These are phyloP conservation scores for Daktulosphaira vitifoliae DNA, from an alignment of 1,140 invertebrate species.

Conservation along the genomic window DNA sequence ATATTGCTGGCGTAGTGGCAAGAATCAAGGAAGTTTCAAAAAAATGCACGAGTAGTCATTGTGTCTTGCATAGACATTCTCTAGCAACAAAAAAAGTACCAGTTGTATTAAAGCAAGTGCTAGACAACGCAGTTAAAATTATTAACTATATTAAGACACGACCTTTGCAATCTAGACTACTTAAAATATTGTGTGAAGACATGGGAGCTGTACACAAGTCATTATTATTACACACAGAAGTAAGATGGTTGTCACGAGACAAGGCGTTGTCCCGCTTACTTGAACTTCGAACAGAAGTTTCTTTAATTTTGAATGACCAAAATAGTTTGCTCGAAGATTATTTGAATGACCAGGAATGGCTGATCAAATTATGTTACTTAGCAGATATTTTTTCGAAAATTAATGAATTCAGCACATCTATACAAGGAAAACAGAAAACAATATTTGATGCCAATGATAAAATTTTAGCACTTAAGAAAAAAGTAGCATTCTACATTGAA, in stretches of 20 bases:
- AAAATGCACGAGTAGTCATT: slow-evolving; percentile 34
- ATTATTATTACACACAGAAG: slow-evolving; percentile 41
- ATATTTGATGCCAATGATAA: slow-evolving; percentile 16
- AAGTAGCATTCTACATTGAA: slow-evolving; percentile 7
- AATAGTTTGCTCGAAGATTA: slow-evolving; percentile 10
- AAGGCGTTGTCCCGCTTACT: slow-evolving; percentile 36
- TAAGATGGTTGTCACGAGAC: slow-evolving; percentile 42
- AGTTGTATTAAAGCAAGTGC: slow-evolving; percentile 27
- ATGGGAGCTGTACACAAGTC: no score
- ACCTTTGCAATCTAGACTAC: no score
- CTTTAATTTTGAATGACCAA: slow-evolving; percentile 16
- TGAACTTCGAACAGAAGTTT: slow-evolving; percentile 24
- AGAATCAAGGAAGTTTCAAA: slow-evolving; percentile 7
- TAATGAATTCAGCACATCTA: slow-evolving; percentile 39
- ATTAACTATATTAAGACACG: no score
- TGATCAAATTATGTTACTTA: slow-evolving; percentile 39
- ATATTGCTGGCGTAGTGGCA: slow-evolving; percentile 9
- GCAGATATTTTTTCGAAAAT: slow-evolving; percentile 40
- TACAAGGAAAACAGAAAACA: slow-evolving; percentile 38
- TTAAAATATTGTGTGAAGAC: no score
- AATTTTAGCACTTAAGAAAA: slow-evolving; percentile 10
- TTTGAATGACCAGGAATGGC: slow-evolving; percentile 24
- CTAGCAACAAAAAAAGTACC: slow-evolving; percentile 33
- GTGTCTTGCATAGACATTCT: slow-evolving; percentile 33
- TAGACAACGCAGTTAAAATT: slow-evolving; percentile 31